phyloP scores from a whole-genome alignment of 2,797 vertebrate genomes.

The Lagodon rhomboides region DNA sequence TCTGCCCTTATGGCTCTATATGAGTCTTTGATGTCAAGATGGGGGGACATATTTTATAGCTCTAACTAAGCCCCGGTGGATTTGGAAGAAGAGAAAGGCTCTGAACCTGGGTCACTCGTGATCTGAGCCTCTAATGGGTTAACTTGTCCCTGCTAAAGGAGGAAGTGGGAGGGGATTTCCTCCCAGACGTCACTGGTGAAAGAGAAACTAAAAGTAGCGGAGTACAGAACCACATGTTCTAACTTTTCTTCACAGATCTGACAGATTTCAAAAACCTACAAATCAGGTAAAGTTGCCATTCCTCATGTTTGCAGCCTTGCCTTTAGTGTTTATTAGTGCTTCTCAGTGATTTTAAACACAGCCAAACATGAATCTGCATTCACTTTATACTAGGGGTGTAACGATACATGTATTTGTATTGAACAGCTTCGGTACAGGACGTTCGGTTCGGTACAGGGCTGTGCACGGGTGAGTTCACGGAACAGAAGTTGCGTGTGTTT shows the following conservation, averaged over 20 bases:
- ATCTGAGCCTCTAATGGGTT: constrained; percentile 57
- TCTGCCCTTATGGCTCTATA: neutral
- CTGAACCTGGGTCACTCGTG: neutral
- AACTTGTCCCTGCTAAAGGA: constrained; percentile 29
- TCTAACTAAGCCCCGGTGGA: neutral
- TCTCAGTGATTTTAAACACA: neutral
- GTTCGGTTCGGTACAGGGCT: too few relatives aligned
- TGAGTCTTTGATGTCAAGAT: constrained; percentile 30
- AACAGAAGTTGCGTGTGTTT: too few relatives aligned
- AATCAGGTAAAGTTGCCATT: constrained; percentile 45
- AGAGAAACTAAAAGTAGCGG: constrained; percentile 52
- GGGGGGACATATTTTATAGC: neutral
- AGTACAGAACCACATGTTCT: fast-evolving
- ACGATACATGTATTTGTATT: too few relatives aligned
- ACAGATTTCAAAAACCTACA: neutral
- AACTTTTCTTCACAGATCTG: neutral
- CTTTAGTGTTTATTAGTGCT: neutral
- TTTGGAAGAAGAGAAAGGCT: neutral
- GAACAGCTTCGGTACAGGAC: too few relatives aligned
- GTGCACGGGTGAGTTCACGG: too few relatives aligned
- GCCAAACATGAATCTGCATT: neutral
- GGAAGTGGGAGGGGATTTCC: constrained; percentile 21
- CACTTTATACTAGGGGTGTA: neutral
- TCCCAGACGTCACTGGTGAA: constrained; percentile 21
- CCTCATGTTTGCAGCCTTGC: neutral